Evolutionary conservation across 2,888 invertebrate species (phyloP), one percentile per base, ranked within the genome.

Genomic region (Nowickia ferox): DNA sequence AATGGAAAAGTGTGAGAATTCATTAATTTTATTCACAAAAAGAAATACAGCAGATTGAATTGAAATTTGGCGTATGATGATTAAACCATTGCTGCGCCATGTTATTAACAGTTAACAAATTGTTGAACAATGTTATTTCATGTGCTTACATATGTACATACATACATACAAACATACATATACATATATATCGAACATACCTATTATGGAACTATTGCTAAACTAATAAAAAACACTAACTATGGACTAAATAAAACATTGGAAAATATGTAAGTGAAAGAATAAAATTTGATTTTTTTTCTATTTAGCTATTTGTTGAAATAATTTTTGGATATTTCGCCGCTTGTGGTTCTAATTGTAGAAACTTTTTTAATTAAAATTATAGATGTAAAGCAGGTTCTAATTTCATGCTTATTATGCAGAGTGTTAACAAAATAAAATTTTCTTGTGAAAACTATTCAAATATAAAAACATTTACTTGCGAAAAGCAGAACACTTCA

Each of bases 1-100:
- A 83, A 77, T 76, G 69, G 59, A 57, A 77, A 65, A 66, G 48
- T 83, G 57, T 83, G 76, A 63, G 83, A 83, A 77, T 61, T 40
- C 40, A 19, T 55, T 66, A 13, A 19, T 19, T 53, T 59, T 22
- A 63, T 38, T 48, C 15, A 42, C 55, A 17, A 22, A 46, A 57
- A 57, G 46, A 57, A 22, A 55, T 19, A 76, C n/a, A 13, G 40
- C 51, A 44, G 30, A 69, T 69, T 78, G 53, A 61, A 53, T 42
- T 17, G n/a, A 30, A 30, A 6, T 30, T 5, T 59, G 61, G 66
- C 6, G 15, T 66, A 38, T 66, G 40, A 44, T 40, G 42, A 53
- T 57, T 22, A 22, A 59, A 40, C 1, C 57, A 77, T 46, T 57
- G 38, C 48, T 77, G 3, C 30, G 44, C 10, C 22, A 61, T 61